Evolutionary conservation across 2,888 invertebrate genomes (phyloP), one percentile per base, ranked within the genome.

Genomic region (Thalpophila matura): DNA sequence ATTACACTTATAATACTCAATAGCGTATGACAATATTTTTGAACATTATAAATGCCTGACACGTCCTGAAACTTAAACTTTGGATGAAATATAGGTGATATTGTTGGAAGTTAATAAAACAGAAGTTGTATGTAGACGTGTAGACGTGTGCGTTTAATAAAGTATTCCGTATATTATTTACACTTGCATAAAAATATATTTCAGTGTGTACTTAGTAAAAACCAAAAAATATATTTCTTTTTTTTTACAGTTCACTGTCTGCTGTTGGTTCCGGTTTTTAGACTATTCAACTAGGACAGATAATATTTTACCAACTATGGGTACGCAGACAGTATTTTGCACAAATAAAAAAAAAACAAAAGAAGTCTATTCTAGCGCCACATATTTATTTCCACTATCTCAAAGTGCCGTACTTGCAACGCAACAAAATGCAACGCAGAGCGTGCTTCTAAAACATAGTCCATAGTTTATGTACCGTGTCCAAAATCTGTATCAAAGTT

Each of bases 401-500:
- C 29, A 24, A 43, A 51, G 14, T 9, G 26, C 26, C n/a, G n/a
- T n/a, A n/a, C n/a, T n/a, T n/a, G n/a, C n/a, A n/a, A n/a, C n/a
- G n/a, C n/a, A n/a, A 10, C 29, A 10, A 20, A 24, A 20, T 26
- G 14, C n/a, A n/a, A 51, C 10, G 16, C 26, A 35, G 22, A 10
- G 20, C 1, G 18, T 22, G 20, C 37, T 61, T 49, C 38, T 47
- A 27, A 43, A 61, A 43, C 43, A 37, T 31, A 40, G 45, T 18
- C 22, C 50, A 33, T 65, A 71, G 53, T 77, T 72, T 70, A 79
- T 77, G 78, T 77, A 76, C 64, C 64, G 58, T 77, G 77, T 75
- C 80, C 69, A 63, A 78, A 80, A 82, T 82, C 72, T 79, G 78
- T 84, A 87, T 82, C 82, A 86, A 84, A 87, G 86, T 87, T 87